Percentiles rank a stretch among this genome's conserved stretches.
Conservation (phyloP, 2,797 vertebrate species). For the Coregonus sp. region DNA sequence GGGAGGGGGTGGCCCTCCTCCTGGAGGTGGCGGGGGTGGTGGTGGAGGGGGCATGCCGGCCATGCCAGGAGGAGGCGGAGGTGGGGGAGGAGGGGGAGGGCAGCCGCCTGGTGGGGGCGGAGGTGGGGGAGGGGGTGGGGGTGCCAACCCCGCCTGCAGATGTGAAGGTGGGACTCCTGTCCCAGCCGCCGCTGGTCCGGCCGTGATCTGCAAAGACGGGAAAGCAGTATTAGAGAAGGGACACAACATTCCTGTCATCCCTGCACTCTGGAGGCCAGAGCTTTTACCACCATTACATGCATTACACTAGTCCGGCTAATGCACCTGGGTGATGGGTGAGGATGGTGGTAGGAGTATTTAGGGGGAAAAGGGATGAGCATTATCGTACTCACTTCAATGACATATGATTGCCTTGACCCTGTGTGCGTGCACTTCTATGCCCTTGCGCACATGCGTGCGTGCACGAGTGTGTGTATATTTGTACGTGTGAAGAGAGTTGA, state of each 20-base stretch:
- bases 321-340: slow-evolving; percentile 1
- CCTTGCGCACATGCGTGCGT: background rate
- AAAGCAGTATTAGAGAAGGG: slow-evolving; percentile 21
- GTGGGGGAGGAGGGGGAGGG: slow-evolving; percentile 64
- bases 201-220: slow-evolving; percentile 60
- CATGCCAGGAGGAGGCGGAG: slow-evolving; percentile 66
- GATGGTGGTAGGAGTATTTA: background rate
- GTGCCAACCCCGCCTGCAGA: slow-evolving; percentile 54
- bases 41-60: slow-evolving; percentile 63
- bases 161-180: slow-evolving; percentile 41
- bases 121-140: slow-evolving; percentile 69
- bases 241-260: background rate
- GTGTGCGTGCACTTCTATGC: background rate
- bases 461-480: background rate
- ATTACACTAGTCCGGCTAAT: slow-evolving; percentile 9
- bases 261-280: slow-evolving; percentile 6
- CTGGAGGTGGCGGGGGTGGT: slow-evolving; percentile 76
- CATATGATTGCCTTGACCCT: slow-evolving; percentile 1
- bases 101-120: slow-evolving; percentile 75
- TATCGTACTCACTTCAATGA: background rate
- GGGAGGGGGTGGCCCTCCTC: slow-evolving; percentile 72
- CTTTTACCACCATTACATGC: slow-evolving; percentile 41
- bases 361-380: background rate
- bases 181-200: slow-evolving; percentile 55
- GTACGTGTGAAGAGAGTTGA: slow-evolving; percentile 13